Conservation (phyloP, 2,113 vertebrate species). For the Bostrychus sinensis region DNA sequence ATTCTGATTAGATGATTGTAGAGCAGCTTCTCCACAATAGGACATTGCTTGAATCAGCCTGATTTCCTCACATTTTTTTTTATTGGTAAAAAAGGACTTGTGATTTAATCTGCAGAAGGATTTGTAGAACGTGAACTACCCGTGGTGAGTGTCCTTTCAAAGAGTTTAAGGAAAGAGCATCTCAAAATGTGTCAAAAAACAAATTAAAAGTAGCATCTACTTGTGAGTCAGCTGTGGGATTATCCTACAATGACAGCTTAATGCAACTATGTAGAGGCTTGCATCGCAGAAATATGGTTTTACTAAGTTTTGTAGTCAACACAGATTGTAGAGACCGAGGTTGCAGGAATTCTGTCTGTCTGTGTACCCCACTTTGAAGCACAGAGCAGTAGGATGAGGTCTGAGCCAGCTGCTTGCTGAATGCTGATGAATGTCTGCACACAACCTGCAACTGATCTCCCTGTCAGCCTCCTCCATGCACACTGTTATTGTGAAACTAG, state of each 20-base stretch:
- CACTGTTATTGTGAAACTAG: background rate
- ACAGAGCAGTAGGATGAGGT: conserved; percentile 48
- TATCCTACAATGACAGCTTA: background rate
- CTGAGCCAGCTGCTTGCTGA: conserved; percentile 55
- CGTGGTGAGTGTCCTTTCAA: background rate
- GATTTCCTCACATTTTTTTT: background rate
- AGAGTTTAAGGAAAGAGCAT: background rate
- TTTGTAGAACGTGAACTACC: background rate
- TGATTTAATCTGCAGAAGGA: background rate
- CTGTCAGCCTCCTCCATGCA: conserved; percentile 29
- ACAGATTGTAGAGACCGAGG: too few species aligned
- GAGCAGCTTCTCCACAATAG: background rate
- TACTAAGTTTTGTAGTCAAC: conserved; percentile 47
- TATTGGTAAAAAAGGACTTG: background rate
- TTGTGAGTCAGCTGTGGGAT: conserved; percentile 5
- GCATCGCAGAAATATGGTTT: conserved; percentile 12
- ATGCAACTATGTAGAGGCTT: conserved; percentile 12
- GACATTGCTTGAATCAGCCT: background rate
- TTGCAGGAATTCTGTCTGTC: conserved; percentile 33
- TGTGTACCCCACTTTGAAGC: conserved; percentile 32
- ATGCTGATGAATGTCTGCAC: conserved; percentile 65
- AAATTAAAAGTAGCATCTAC: conserved; percentile 5
- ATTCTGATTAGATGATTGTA: too few species aligned
- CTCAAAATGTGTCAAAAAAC: conserved; percentile 1
- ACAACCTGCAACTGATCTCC: conserved; percentile 56